These are phyloP conservation scores for Cryptocephalus primarius DNA, from an alignment of 2,888 invertebrate species.

Conservation along the genomic window DNA sequence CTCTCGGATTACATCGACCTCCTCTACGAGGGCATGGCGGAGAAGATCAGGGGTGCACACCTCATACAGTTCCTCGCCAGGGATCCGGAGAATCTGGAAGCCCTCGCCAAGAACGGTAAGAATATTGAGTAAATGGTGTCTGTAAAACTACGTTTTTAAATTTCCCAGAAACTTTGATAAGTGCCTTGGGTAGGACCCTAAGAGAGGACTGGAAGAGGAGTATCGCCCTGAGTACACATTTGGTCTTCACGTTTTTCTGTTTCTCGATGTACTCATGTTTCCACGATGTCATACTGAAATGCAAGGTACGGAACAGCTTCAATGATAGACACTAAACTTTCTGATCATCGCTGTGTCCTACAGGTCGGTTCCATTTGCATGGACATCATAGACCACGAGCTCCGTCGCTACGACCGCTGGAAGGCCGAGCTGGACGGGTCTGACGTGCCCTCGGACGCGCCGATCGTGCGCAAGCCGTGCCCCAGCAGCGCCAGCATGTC, in stretches of 20 bases:
- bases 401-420: constrained; percentile 90
- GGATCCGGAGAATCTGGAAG: constrained; percentile 88
- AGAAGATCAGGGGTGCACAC: constrained; percentile 87
- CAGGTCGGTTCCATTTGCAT: constrained; percentile 92
- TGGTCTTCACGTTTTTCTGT: constrained; percentile 94
- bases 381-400: constrained; percentile 91
- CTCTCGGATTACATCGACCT: constrained; percentile 92
- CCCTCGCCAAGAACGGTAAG: constrained; percentile 83
- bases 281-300: constrained; percentile 88
- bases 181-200: constrained; percentile 88
- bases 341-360: not conserved
- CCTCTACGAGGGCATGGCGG: constrained; percentile 87
- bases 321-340: no score
- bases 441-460: constrained; percentile 34
- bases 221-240: constrained; percentile 90
- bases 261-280: constrained; percentile 94
- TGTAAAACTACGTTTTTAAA: constrained; percentile 8
- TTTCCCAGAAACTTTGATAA: constrained; percentile 76
- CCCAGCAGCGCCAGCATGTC: constrained; percentile 40
- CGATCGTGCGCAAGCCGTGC: constrained; percentile 30
- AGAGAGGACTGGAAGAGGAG: constrained; percentile 97
- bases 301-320: constrained; percentile 66
- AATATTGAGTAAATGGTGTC: not conserved
- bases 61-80: constrained; percentile 84
- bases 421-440: constrained; percentile 58